Evolutionary conservation across 2,113 vertebrate genomes (phyloP), one percentile per base, ranked within the genome.

Genomic region (Tursiops truncatus): DNA sequence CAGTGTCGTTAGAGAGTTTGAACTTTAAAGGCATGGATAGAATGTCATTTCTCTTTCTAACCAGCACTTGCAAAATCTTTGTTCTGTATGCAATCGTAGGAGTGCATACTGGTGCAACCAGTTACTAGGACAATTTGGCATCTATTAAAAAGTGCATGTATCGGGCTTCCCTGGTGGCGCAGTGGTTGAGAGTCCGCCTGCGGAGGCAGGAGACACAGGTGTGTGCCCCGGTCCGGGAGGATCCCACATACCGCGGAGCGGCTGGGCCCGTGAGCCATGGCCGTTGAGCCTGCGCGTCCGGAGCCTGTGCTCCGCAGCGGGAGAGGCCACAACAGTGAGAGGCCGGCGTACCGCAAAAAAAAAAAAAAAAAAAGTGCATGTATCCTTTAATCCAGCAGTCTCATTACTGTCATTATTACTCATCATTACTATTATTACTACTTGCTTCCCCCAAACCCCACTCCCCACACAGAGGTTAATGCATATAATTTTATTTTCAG

Each of bases 401-500:
- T 80, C n/a, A 21, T 68, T 94, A 79, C 36, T 91, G 23, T 71
- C 36, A 80, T 80, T 38, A 17, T 25, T 80, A 80, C 77, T 80
- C 23, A 80, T 26, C 50, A 36, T 80, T 80, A 36, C 12, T 80
- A 17, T 80, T 80, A 80, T 80, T 80, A 58, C 33, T 58, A 36
- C 77, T 38, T 58, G 77, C 53, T 65, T 67, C 20, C 31, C 56
- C 25, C 44, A 17, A 28, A 25, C 60, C 14, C 14, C 25, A 65
- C 3, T 25, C 50, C 65, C 26, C 28, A 74, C 44, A n/a, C 56
- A 92, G 6, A 71, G 0, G 13, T 84, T 71, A 84, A 38, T 73
- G 36, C 25, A 93, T 60, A 56, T 62, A 81, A 82, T 83, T 92
- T 87, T 80, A 86, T 86, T 94, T 93, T 82, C 65, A 89, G 77